These are phyloP conservation scores for Notoglanidium macrostoma DNA, from an alignment of 2,797 vertebrate genomes.

Conservation along the genomic window DNA sequence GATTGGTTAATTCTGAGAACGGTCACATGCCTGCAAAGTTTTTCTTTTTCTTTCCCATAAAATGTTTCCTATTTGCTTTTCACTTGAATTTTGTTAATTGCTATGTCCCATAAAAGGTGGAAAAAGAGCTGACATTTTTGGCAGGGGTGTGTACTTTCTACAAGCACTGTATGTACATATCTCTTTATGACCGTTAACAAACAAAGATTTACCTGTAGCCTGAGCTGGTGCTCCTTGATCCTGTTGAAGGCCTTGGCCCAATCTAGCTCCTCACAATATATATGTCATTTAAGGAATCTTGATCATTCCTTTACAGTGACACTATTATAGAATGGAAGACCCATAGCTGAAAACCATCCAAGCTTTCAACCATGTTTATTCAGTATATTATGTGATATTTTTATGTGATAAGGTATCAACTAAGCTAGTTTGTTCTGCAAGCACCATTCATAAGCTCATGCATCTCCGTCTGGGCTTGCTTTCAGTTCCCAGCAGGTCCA, in stretches of 20 bases:
- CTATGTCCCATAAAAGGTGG: background rate
- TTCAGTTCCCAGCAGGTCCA: slow-evolving; percentile 76
- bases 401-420: background rate
- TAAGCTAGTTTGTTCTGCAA: background rate
- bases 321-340: background rate
- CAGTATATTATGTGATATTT: background rate
- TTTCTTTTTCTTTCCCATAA: background rate
- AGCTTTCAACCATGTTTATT: background rate
- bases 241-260: background rate
- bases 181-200: background rate
- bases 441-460: background rate
- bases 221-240: background rate
- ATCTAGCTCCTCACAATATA: background rate
- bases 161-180: background rate
- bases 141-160: background rate
- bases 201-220: background rate
- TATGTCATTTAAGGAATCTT: background rate
- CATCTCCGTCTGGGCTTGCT: slow-evolving; percentile 35
- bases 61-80: too few relatives aligned
- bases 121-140: background rate
- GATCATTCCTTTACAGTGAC: background rate
- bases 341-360: background rate
- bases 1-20: background rate
- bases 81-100: background rate
- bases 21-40: background rate